Conservation (phyloP, 2,797 vertebrate genomes). For the Cuculus canorus region DNA sequence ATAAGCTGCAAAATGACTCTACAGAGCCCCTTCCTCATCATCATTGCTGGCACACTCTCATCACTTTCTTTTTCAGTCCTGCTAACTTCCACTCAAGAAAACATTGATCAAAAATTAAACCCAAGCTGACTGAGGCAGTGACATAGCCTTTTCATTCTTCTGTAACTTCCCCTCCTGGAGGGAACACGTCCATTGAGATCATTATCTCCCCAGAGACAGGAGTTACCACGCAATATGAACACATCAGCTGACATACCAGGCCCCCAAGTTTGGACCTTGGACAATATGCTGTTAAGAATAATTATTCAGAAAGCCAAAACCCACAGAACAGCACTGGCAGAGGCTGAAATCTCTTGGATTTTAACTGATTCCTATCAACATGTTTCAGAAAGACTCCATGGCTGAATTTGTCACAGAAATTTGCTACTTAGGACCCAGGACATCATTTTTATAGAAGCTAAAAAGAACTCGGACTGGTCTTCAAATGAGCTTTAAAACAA, state of each 20-base stretch:
- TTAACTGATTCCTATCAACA: background rate
- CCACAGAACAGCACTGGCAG: background rate
- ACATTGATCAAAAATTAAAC: background rate
- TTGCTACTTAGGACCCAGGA: background rate
- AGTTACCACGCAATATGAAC: accelerated
- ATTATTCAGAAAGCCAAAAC: background rate
- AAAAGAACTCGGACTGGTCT: background rate
- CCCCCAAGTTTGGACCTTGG: accelerated
- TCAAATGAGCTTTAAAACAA: conserved; percentile 40
- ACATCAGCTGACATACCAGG: background rate
- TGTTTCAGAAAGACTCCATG: background rate
- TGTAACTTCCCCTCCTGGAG: background rate
- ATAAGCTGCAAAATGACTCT: background rate
- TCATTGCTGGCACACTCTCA: background rate
- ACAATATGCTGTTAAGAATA: accelerated
- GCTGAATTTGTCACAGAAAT: background rate
- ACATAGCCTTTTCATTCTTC: background rate
- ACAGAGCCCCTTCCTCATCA: background rate
- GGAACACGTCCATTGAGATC: background rate
- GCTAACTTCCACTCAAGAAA: background rate
- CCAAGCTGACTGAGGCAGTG: background rate
- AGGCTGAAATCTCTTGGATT: background rate
- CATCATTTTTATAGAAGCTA: background rate
- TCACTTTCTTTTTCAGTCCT: background rate
- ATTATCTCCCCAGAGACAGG: background rate